phyloP scores from a whole-genome alignment of 1,140 invertebrate species.

The Drosophila biarmipes region DNA sequence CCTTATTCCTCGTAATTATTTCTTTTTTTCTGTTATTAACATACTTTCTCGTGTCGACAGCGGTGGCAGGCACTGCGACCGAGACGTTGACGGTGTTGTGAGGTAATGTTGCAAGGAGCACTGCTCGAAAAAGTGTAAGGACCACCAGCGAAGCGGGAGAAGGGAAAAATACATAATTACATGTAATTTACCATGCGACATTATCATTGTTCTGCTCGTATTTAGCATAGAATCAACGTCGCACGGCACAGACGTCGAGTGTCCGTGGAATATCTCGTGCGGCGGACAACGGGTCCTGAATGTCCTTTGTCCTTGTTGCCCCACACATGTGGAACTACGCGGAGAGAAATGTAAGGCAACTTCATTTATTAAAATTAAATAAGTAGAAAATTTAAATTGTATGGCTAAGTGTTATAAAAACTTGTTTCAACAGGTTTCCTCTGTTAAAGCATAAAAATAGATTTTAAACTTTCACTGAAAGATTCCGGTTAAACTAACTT shows the following conservation, averaged over 20 bases:
- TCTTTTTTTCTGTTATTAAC: slow-evolving; percentile 36
- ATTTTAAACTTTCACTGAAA: too few species aligned
- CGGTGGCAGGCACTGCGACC: slow-evolving; percentile 22
- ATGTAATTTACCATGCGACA: slow-evolving; percentile 82
- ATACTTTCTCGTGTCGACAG: slow-evolving; percentile 15
- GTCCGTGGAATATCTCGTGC: slow-evolving; percentile 13
- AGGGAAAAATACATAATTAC: slow-evolving; percentile 78
- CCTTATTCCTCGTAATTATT: not conserved
- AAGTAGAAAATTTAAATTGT: too few species aligned
- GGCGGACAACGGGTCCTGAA: slow-evolving; percentile 42
- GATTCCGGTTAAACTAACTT: too few species aligned
- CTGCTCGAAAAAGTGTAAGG: not conserved
- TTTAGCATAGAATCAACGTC: slow-evolving; percentile 71
- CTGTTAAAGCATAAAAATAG: too few species aligned
- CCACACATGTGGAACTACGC: slow-evolving; percentile 1
- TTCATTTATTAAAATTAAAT: not conserved
- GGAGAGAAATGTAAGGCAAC: not conserved
- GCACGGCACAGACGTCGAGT: slow-evolving; percentile 13
- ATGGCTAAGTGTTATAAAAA: too few species aligned
- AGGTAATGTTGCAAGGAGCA: slow-evolving; percentile 33
- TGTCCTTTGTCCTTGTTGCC: slow-evolving; percentile 45
- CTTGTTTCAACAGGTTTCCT: too few species aligned
- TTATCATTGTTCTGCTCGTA: slow-evolving; percentile 77
- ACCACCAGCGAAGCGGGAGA: slow-evolving; percentile 21
- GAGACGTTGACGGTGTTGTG: slow-evolving; percentile 44